phyloP scores from a whole-genome alignment of 2,113 vertebrate species.

The Chloroceryle aenea region DNA sequence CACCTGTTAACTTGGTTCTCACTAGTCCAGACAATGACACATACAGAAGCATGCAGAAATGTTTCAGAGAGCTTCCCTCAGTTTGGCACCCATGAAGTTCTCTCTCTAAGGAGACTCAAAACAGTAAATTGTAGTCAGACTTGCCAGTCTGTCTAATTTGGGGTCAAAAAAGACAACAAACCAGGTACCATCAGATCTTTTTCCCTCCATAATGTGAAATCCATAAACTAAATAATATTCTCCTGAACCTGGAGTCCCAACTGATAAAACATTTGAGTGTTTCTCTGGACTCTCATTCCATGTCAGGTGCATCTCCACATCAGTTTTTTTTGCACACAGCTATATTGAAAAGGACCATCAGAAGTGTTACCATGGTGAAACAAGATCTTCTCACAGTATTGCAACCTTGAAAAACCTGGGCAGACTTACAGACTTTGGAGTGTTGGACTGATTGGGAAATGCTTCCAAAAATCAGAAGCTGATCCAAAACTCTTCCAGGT shows the following conservation, averaged over 20 bases:
- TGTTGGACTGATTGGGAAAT: not conserved
- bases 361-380: not conserved
- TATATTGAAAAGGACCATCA: not conserved
- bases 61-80: not conserved
- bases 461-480: not conserved
- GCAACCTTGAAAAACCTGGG: not conserved
- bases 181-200: not conserved
- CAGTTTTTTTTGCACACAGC: not conserved
- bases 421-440: not conserved
- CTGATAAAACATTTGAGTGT: fast-evolving
- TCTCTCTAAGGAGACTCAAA: not conserved
- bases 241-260: too few species aligned
- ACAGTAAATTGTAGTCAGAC: not conserved
- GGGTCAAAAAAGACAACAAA: not conserved
- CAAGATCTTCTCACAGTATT: not conserved
- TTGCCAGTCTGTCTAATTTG: not conserved
- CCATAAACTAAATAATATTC: not conserved
- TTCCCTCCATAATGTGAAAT: not conserved
- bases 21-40: not conserved
- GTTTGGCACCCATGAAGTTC: not conserved
- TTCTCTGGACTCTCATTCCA: not conserved
- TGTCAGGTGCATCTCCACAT: not conserved
- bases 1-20: not conserved
- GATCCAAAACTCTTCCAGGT: not conserved
- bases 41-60: fast-evolving